Evolutionary conservation across 2,888 invertebrate genomes (phyloP), one percentile per base, ranked within the genome.

Genomic region (Arrhopalites spinosus): DNA sequence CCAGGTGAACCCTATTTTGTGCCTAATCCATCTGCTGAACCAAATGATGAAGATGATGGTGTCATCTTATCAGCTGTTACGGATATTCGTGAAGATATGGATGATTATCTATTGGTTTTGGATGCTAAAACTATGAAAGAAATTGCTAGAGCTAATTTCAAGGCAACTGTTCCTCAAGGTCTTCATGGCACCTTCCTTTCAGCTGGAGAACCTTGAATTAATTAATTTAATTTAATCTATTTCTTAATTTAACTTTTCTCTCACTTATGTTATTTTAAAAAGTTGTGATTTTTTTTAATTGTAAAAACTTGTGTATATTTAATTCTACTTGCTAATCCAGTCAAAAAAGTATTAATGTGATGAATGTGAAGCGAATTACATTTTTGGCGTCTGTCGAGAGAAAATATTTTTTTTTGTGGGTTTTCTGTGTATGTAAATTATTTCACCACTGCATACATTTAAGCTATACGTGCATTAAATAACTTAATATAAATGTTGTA

Each of bases 1-100:
- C 68, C 73, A 7, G 78, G 76, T 13, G 78, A 88, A 80, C 86
- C 87, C 2, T 84, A 87, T 68, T 88, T 88, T 81, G 85, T 88
- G 0, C 83, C 86, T 0, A 80, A 84, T 47, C 87, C 87, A 2
- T 84, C 84, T 17, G 85, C 85, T 1, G 81, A 74, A 0, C 1
- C 1, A 25, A 50, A 47, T 17, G 84, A 84, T 23, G 88, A 88
- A 82, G 88, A 88, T 81, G 87, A 88, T 78, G 88, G 88, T 11
- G 82, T 85, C 15, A 75, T 85, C 8, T 79, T 85, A 71, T 81
- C 83, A 15, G 81, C 84, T 43, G 83, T 84, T 8, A 83, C 84
- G 5, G 83, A 85, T 71, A 78, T 83, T 1, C 77, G 80, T 23
- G 78, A 81, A 53, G 82, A 77, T 20, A 76, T 78, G 47, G 81